These are phyloP conservation scores for Macaria notata DNA, from an alignment of 2,888 invertebrate species.

Conservation along the genomic window DNA sequence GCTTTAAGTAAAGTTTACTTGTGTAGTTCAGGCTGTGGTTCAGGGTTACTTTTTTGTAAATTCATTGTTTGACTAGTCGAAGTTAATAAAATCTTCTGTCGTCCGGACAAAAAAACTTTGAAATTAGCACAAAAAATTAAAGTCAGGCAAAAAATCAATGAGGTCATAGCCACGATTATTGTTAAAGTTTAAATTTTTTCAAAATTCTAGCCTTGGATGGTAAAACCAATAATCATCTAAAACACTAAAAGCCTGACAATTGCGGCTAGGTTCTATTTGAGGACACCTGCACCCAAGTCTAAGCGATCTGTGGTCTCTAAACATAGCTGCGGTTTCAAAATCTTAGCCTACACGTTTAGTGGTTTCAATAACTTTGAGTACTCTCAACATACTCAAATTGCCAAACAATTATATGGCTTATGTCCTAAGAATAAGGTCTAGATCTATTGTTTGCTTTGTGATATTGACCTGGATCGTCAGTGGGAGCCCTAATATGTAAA, in stretches of 20 bases:
- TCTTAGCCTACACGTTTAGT: slow-evolving; percentile 40
- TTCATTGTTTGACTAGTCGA: no score
- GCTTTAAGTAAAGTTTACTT: no score
- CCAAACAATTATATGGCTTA: slow-evolving; percentile 3
- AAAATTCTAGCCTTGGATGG: no score
- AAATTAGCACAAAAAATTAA: no score
- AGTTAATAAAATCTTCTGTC: no score
- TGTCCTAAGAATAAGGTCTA: neutral
- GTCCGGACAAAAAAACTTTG: no score
- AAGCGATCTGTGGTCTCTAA: slow-evolving; percentile 35
- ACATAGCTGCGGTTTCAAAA: slow-evolving; percentile 39
- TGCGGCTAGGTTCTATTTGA: slow-evolving; percentile 21
- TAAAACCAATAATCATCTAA: slow-evolving; percentile 7
- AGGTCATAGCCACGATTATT: no score
- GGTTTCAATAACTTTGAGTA: slow-evolving; percentile 48
- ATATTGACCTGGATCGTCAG: slow-evolving; percentile 15
- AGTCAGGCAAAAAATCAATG: no score
- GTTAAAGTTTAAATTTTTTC: no score
- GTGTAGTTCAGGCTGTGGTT: no score
- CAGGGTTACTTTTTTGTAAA: no score
- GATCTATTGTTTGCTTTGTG: slow-evolving; percentile 1
- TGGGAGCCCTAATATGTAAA: slow-evolving; percentile 17
- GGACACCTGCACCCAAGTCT: slow-evolving; percentile 20
- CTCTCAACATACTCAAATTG: slow-evolving; percentile 14
- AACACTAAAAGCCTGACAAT: slow-evolving; percentile 10